Percentiles rank a stretch among this genome's conserved stretches.
These are phyloP conservation scores for Chamaetylas fuelleborni DNA, from an alignment of 2,113 vertebrate species.

Conservation along the genomic window DNA sequence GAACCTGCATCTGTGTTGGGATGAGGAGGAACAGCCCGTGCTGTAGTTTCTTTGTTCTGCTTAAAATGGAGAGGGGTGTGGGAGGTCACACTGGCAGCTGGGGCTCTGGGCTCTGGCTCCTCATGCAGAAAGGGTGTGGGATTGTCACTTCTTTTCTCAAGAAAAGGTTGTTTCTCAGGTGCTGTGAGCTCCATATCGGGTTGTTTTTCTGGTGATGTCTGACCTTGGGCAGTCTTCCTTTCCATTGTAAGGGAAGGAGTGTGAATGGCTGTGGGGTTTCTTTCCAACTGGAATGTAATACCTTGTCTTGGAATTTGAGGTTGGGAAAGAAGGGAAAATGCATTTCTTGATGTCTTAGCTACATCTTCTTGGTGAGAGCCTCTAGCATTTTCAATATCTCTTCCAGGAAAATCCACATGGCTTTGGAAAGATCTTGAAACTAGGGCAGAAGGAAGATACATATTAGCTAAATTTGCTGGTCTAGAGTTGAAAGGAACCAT, in stretches of 20 bases:
- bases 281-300: not conserved
- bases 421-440: slow-evolving; percentile 23
- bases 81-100: not conserved
- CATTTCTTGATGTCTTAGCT: not conserved
- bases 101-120: not conserved
- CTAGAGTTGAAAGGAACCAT: not conserved
- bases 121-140: not conserved
- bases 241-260: not conserved
- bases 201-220: not conserved
- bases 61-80: not conserved
- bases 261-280: not conserved
- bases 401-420: not conserved
- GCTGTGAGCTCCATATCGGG: not conserved
- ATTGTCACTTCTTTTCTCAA: not conserved
- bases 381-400: not conserved
- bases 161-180: not conserved
- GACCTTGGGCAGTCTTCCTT: not conserved
- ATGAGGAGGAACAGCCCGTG: not conserved
- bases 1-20: not conserved
- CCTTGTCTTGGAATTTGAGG: not conserved
- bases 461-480: not conserved
- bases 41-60: not conserved
- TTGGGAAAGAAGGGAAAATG: not conserved
- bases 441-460: not conserved
- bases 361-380: not conserved